phyloP scores from a whole-genome alignment of 1,140 invertebrate genomes.

The Samia ricini region DNA sequence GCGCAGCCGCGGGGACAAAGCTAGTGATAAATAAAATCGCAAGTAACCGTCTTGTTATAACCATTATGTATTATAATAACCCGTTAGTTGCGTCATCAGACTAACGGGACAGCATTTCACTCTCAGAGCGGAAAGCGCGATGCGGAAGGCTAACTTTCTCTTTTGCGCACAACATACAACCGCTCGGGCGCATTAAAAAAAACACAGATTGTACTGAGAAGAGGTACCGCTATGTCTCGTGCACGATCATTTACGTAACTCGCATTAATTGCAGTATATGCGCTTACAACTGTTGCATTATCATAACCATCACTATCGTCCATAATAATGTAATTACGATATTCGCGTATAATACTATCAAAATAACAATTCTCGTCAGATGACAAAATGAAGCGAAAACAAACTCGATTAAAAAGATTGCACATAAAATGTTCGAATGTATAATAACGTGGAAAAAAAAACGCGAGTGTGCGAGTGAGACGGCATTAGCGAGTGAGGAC shows the following conservation, averaged over 20 bases:
- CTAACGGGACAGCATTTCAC: conserved; percentile 73
- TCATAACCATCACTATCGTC: neutral
- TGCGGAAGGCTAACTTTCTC: conserved; percentile 75
- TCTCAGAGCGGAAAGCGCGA: conserved; percentile 71
- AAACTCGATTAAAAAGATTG: conserved; percentile 32
- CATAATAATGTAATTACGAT: neutral
- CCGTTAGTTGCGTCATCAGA: conserved; percentile 57
- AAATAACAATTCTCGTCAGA: neutral
- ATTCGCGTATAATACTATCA: neutral
- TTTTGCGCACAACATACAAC: conserved; percentile 51
- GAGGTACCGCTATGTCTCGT: conserved; percentile 29
- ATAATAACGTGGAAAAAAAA: conserved; percentile 59
- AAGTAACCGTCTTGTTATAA: conserved; percentile 17
- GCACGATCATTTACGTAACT: conserved; percentile 48
- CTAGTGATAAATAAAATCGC: conserved; percentile 13
- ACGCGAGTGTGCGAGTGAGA: conserved; percentile 54
- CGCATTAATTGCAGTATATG: conserved; percentile 10
- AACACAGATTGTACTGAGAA: conserved; percentile 33
- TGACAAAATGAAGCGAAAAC: conserved; percentile 5
- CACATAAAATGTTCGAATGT: conserved; percentile 49
- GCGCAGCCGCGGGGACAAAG: too few relatives aligned
- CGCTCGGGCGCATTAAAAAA: conserved; percentile 49
- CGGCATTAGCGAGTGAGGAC: conserved; percentile 56
- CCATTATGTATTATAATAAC: conserved; percentile 49
- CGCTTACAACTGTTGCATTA: neutral